Conservation (phyloP, 2,888 invertebrate genomes). For the Ethmia dodecea region DNA sequence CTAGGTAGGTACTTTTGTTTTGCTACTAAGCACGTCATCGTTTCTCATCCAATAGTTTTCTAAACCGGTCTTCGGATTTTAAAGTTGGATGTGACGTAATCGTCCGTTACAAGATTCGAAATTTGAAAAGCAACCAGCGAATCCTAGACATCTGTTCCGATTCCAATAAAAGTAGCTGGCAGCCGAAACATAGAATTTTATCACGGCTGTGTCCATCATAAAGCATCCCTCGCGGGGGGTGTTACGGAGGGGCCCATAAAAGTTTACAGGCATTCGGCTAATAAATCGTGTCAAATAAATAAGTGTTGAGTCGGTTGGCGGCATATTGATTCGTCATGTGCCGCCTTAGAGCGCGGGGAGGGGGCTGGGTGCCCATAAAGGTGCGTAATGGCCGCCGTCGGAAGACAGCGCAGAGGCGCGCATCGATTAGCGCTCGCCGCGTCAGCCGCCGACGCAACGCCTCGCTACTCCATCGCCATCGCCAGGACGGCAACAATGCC, state of each 20-base stretch:
- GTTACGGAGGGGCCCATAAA: slow-evolving; percentile 57
- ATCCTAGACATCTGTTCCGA: slow-evolving; percentile 57
- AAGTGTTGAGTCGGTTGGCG: slow-evolving; percentile 77
- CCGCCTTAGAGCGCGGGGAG: slow-evolving; percentile 63
- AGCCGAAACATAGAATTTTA: slow-evolving; percentile 64
- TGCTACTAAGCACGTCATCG: too few species aligned
- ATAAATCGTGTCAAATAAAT: slow-evolving; percentile 78
- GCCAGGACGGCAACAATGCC: too few species aligned
- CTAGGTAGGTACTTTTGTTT: too few species aligned
- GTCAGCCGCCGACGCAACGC: slow-evolving; percentile 70
- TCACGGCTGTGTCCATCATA: slow-evolving; percentile 68
- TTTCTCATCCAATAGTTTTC: too few species aligned
- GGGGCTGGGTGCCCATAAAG: slow-evolving; percentile 80
- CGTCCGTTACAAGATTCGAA: too few species aligned
- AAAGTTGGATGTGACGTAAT: too few species aligned
- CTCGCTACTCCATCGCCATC: slow-evolving; percentile 13
- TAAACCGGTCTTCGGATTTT: too few species aligned
- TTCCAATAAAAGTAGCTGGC: slow-evolving; percentile 56
- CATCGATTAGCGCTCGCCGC: slow-evolving; percentile 83
- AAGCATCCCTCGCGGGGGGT: slow-evolving; percentile 51
- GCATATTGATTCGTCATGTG: slow-evolving; percentile 78
- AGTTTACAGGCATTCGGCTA: slow-evolving; percentile 75
- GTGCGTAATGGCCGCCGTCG: slow-evolving; percentile 85
- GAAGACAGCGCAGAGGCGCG: slow-evolving; percentile 83
- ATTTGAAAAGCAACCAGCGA: slow-evolving; percentile 22